A percentile compares a stretch with the other conserved stretches of the same genome.
These are phyloP conservation scores for Enteromius viviparus DNA, from an alignment of 2,797 vertebrate species.

Conservation along the genomic window DNA sequence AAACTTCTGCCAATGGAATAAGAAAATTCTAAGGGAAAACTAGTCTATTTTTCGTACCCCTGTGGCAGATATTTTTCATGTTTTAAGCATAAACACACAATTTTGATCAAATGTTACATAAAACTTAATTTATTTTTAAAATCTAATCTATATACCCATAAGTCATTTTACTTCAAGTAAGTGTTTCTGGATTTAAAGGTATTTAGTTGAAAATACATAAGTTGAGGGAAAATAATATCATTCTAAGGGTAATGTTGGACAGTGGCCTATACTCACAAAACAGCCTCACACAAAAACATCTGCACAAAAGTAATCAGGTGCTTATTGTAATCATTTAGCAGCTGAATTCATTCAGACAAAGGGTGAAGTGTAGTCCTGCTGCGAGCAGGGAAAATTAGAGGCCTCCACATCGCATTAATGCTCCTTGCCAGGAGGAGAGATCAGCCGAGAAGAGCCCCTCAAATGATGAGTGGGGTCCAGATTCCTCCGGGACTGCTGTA, in stretches of 20 bases:
- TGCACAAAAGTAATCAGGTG: conserved; percentile 45
- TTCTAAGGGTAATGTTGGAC: conserved; percentile 19
- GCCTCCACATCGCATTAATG: conserved; percentile 40
- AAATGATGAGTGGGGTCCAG: conserved; percentile 40
- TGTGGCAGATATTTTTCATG: not conserved
- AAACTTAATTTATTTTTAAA: not conserved
- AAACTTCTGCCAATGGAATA: not conserved
- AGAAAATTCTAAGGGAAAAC: not conserved
- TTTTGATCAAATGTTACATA: not conserved
- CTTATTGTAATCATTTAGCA: conserved; percentile 37
- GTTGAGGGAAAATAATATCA: not conserved
- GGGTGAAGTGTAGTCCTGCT: conserved; percentile 36
- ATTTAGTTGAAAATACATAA: not conserved
- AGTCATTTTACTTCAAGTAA: not conserved
- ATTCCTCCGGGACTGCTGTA: conserved; percentile 34
- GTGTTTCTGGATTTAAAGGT: too few species aligned
- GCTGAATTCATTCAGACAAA: conserved; percentile 46
- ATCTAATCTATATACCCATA: not conserved
- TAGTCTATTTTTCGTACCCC: not conserved
- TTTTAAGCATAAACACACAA: not conserved
- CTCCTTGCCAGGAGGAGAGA: conserved; percentile 48
- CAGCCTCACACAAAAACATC: conserved; percentile 36
- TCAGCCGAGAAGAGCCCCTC: conserved; percentile 34
- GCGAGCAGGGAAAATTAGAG: conserved; percentile 43
- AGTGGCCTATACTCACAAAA: conserved; percentile 36